A percentile compares a stretch with the other conserved stretches of the same genome.
Evolutionary conservation across 2,888 invertebrate genomes (phyloP).

Genomic region (Leucophora obtusa): DNA sequence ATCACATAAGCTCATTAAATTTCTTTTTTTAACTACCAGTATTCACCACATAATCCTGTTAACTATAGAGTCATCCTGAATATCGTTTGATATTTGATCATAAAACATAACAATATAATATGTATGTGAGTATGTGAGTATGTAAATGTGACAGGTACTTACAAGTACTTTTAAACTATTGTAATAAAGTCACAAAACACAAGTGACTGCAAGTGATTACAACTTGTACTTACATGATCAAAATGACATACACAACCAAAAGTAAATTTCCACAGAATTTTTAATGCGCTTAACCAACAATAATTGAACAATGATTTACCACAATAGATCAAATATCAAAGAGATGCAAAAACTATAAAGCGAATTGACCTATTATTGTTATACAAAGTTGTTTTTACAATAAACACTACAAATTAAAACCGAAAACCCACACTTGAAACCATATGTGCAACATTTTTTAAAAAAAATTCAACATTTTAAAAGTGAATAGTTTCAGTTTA

Average conservation of each 20-base stretch:
- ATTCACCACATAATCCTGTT: constrained; percentile 43
- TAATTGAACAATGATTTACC: constrained; percentile 45
- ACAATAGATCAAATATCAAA: constrained; percentile 55
- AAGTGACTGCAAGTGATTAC: constrained; percentile 50
- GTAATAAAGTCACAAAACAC: constrained; percentile 15
- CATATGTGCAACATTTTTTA: not conserved
- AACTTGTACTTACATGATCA: not conserved
- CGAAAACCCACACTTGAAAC: constrained; percentile 39
- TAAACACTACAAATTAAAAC: not conserved
- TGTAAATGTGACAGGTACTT: too few relatives aligned
- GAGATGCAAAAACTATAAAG: constrained; percentile 39
- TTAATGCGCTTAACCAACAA: constrained; percentile 51
- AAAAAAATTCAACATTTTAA: constrained; percentile 7
- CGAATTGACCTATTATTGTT: constrained; percentile 26
- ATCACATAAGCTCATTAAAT: constrained; percentile 29
- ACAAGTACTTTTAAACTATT: not conserved
- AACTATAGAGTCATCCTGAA: not conserved
- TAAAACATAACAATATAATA: constrained; percentile 16
- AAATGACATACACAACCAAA: not conserved
- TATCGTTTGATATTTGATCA: constrained; percentile 52
- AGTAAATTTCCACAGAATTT: constrained; percentile 40
- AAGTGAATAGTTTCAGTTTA: not conserved
- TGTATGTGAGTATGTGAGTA: constrained; percentile 1
- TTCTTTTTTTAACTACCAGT: constrained; percentile 3
- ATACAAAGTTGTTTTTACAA: not conserved